Conservation (phyloP, 2,888 invertebrate genomes). For the Pyrocoelia pectoralis region DNA sequence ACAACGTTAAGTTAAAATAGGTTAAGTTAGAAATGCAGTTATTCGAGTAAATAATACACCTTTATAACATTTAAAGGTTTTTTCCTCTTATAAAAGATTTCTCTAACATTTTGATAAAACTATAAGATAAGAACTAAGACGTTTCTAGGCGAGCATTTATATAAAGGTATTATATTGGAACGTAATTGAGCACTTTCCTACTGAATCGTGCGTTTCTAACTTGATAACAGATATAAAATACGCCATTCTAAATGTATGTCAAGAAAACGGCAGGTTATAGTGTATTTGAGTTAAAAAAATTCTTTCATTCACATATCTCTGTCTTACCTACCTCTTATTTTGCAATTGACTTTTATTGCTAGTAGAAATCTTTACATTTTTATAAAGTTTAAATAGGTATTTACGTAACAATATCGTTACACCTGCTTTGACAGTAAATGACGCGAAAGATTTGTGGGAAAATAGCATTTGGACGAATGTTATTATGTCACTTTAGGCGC, state of each 20-base stretch:
- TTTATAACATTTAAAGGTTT: slow-evolving; percentile 17
- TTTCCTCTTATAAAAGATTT: slow-evolving; percentile 22
- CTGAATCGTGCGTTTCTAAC: slow-evolving; percentile 39
- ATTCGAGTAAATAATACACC: not conserved
- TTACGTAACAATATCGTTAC: slow-evolving; percentile 12
- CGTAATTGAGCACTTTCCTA: slow-evolving; percentile 35
- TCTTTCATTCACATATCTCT: slow-evolving; percentile 20
- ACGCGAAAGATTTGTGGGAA: not conserved
- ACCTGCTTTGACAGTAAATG: slow-evolving; percentile 18
- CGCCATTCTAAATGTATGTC: slow-evolving; percentile 38
- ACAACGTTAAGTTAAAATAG: not conserved
- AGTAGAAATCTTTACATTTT: slow-evolving; percentile 23
- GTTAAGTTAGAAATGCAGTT: slow-evolving; percentile 2
- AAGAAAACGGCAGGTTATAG: slow-evolving; percentile 38
- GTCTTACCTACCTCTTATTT: slow-evolving; percentile 34
- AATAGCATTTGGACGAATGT: not conserved
- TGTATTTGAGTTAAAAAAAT: slow-evolving; percentile 22
- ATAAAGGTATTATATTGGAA: slow-evolving; percentile 12
- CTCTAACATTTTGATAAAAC: slow-evolving; percentile 34
- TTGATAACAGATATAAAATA: slow-evolving; percentile 37
- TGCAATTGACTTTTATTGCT: slow-evolving; percentile 30
- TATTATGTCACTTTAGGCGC: too few relatives aligned
- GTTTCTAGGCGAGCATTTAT: slow-evolving; percentile 38
- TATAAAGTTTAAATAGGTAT: not conserved
- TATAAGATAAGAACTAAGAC: slow-evolving; percentile 35